phyloP scores from a whole-genome alignment of 1,140 invertebrate genomes.

The Leptinotarsa defecta region DNA sequence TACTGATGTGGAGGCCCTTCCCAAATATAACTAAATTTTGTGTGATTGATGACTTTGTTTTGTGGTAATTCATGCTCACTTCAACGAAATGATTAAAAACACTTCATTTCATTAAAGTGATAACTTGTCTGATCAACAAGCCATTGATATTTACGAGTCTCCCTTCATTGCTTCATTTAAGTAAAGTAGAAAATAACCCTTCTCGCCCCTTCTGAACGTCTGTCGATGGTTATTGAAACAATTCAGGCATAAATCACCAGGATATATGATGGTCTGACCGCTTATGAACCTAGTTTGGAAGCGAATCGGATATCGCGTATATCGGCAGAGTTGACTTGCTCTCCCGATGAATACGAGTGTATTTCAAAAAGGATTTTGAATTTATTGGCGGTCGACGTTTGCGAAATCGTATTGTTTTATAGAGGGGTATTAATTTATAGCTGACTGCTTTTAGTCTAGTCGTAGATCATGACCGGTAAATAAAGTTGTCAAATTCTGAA shows the following conservation, averaged over 20 bases:
- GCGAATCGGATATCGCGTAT: constrained; percentile 23
- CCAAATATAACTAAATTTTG: too few species aligned
- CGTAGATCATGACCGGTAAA: constrained; percentile 18
- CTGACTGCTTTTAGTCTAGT: constrained; percentile 23
- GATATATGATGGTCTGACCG: constrained; percentile 18
- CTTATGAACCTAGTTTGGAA: constrained; percentile 16
- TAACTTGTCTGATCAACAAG: too few species aligned
- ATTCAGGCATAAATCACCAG: constrained; percentile 14
- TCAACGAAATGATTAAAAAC: too few species aligned
- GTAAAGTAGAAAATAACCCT: neutral
- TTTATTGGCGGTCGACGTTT: constrained; percentile 25
- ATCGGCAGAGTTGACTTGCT: constrained; percentile 11
- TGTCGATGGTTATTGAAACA: constrained; percentile 8
- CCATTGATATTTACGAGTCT: too few species aligned
- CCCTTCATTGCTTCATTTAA: too few species aligned
- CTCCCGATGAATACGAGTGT: constrained; percentile 19
- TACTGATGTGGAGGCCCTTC: too few species aligned
- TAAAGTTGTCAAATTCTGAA: constrained; percentile 22
- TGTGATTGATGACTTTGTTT: too few species aligned
- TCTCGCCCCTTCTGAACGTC: neutral
- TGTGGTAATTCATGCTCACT: too few species aligned
- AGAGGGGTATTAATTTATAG: constrained; percentile 28
- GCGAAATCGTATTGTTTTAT: constrained; percentile 29
- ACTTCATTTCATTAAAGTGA: too few species aligned
- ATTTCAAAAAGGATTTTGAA: constrained; percentile 23